These are phyloP conservation scores for Silurus glanis DNA, from an alignment of 2,113 vertebrate species.

Conservation along the genomic window DNA sequence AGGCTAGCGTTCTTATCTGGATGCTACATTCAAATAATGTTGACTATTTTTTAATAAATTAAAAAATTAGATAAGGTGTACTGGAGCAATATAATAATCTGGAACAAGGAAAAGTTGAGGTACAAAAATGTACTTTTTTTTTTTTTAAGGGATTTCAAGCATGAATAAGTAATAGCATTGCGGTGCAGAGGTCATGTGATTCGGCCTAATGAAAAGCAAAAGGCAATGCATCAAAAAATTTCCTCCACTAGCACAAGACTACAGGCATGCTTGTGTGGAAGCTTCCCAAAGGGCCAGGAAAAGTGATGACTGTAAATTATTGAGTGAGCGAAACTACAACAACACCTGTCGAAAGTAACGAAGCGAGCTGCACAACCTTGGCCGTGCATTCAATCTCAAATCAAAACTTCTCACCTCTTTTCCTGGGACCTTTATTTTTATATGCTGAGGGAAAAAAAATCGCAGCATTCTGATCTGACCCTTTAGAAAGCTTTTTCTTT, in stretches of 20 bases:
- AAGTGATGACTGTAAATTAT: conserved; percentile 45
- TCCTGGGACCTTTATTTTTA: neutral
- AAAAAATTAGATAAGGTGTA: conserved; percentile 1
- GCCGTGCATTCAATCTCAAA: neutral
- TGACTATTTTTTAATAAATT: neutral
- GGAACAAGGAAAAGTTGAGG: neutral
- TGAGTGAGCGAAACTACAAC: conserved; percentile 39
- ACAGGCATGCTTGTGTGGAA: conserved; percentile 2
- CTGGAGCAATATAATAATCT: conserved; percentile 8
- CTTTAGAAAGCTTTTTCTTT: neutral
- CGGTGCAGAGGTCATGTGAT: conserved; percentile 22
- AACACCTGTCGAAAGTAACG: conserved; percentile 41
- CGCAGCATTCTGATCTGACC: neutral
- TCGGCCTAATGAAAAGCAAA: conserved; percentile 11
- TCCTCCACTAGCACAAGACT: neutral
- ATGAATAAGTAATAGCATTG: conserved; percentile 41
- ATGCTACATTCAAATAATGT: neutral
- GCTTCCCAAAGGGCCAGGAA: conserved; percentile 18
- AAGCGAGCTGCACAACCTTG: conserved; percentile 14
- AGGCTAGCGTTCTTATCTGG: neutral
- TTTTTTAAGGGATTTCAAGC: conserved; percentile 25
- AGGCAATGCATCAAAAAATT: conserved; percentile 2
- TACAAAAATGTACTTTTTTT: conserved; percentile 17
- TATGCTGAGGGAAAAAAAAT: neutral
- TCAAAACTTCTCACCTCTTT: neutral